A percentile compares a stretch with the other conserved stretches of the same genome.
phyloP scores from a whole-genome alignment of 2,113 vertebrate genomes.

The Tetraodon nigroviridis region DNA sequence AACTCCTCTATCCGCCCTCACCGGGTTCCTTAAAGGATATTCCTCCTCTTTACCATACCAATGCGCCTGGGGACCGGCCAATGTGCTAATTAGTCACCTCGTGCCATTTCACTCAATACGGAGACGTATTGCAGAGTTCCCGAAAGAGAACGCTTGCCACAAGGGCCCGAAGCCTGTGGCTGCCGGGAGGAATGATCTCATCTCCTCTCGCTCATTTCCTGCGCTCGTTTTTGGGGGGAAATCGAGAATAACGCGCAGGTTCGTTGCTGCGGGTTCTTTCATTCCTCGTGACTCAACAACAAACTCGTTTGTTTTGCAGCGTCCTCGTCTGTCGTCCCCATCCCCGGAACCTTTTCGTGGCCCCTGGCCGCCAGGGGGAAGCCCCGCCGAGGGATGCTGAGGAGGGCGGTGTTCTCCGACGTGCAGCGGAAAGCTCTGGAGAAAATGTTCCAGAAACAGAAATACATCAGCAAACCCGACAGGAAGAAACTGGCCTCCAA shows the following conservation, averaged over 20 bases:
- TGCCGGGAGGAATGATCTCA: slow-evolving; percentile 4
- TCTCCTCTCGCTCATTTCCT: background rate
- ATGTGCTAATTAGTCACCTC: slow-evolving; percentile 95
- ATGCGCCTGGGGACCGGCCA: slow-evolving; percentile 83
- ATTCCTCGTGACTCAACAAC: background rate
- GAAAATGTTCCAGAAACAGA: slow-evolving; percentile 99
- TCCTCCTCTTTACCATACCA: slow-evolving; percentile 90
- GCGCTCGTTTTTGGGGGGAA: too few species aligned
- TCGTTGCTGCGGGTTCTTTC: too few species aligned
- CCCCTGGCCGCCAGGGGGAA: slow-evolving; percentile 88
- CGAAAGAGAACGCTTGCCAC: slow-evolving; percentile 37
- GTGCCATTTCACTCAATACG: slow-evolving; percentile 82
- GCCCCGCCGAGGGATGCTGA: slow-evolving; percentile 92
- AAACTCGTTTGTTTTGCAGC: slow-evolving; percentile 59
- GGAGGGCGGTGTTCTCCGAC: slow-evolving; percentile 93
- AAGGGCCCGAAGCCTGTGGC: slow-evolving; percentile 9
- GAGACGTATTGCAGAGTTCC: slow-evolving; percentile 46
- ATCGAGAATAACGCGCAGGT: too few species aligned
- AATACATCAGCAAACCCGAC: slow-evolving; percentile 98
- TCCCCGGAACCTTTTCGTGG: slow-evolving; percentile 96
- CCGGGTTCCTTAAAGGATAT: slow-evolving; percentile 78
- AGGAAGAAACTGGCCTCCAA: slow-evolving; percentile 93
- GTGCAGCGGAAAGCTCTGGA: slow-evolving; percentile 95
- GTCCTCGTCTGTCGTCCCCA: slow-evolving; percentile 86
- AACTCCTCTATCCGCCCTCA: slow-evolving; percentile 90